These are phyloP conservation scores for rat (Rattus norvegicus) DNA, from an alignment of 2,113 vertebrate species.

Conservation along the genomic window GRCr8 NC_086036.1:57579001-57579500, in stretches of 20 bases:
- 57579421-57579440: background rate
- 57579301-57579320: background rate
- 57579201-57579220: background rate
- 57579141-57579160: fast-evolving
- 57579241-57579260: background rate
- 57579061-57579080: background rate
- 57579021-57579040: background rate
- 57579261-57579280: background rate
- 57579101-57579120: background rate
- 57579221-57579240: background rate
- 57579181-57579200: background rate
- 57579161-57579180: background rate
- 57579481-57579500: background rate
- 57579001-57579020: background rate
- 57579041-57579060: background rate
- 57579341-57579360: background rate
- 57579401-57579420: background rate
- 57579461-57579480: background rate
- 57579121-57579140: background rate
- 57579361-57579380: background rate
- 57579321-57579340: no score
- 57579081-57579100: background rate
- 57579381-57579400: background rate
- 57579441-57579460: background rate
- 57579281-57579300: background rate